These are phyloP conservation scores for Benthosema pterotum DNA, from an alignment of 2,797 vertebrate genomes.

Conservation along the genomic window DNA sequence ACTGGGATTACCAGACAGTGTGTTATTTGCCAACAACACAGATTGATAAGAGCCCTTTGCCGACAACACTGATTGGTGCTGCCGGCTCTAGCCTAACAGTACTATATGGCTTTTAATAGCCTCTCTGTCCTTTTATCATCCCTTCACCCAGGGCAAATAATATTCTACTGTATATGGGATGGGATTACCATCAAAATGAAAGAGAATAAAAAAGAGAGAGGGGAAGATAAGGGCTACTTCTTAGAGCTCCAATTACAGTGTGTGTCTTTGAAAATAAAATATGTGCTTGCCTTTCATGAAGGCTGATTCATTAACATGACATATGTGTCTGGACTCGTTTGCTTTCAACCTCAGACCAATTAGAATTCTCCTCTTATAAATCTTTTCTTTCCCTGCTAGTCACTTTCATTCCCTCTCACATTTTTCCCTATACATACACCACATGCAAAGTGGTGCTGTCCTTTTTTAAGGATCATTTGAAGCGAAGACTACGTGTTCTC, in stretches of 20 bases:
- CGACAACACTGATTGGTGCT: too few species aligned
- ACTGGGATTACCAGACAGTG: too few species aligned
- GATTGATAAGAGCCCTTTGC: too few species aligned
- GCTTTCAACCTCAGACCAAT: constrained; percentile 72
- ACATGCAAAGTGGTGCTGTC: not conserved
- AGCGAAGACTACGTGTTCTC: constrained; percentile 16
- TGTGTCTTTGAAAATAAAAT: constrained; percentile 73
- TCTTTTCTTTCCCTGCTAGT: constrained; percentile 14
- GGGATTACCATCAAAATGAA: constrained; percentile 41
- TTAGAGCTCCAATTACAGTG: constrained; percentile 71
- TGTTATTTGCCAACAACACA: too few species aligned
- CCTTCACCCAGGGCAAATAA: not conserved
- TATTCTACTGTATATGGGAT: not conserved
- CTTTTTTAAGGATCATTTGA: not conserved
- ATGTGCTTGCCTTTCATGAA: constrained; percentile 63
- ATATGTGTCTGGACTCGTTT: constrained; percentile 60
- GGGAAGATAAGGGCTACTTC: constrained; percentile 59
- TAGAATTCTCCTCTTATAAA: constrained; percentile 43
- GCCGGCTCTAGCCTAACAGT: too few species aligned
- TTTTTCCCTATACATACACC: too few species aligned
- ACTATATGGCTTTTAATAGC: too few species aligned
- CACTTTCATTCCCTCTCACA: constrained; percentile 7
- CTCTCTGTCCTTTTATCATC: too few species aligned
- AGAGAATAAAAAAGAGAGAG: constrained; percentile 25
- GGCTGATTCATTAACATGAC: constrained; percentile 71